phyloP scores from a whole-genome alignment of 2,113 vertebrate species.

The Typhlomys cinereus region DNA sequence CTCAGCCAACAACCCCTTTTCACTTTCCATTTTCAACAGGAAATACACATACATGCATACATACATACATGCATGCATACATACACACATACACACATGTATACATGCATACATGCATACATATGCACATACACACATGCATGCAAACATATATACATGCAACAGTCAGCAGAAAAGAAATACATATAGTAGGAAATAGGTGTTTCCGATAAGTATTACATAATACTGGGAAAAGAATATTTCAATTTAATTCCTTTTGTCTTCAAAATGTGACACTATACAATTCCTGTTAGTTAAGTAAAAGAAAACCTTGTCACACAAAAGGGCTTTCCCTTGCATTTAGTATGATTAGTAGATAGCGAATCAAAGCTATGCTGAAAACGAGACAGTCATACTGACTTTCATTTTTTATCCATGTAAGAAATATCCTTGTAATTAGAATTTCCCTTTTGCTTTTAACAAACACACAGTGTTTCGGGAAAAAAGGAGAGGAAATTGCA shows the following conservation, averaged over 20 bases:
- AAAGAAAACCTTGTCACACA: too few species aligned
- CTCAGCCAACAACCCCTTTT: background rate
- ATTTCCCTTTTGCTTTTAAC: slow-evolving; percentile 60
- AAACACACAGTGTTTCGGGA: slow-evolving; percentile 43
- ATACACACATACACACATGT: background rate
- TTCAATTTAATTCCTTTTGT: too few species aligned
- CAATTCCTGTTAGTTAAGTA: too few species aligned
- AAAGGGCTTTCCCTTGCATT: too few species aligned
- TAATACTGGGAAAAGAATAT: background rate
- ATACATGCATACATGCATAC: background rate
- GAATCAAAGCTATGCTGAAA: slow-evolving; percentile 44
- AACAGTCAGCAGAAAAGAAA: too few species aligned
- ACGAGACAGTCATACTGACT: slow-evolving; percentile 30
- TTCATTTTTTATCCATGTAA: slow-evolving; percentile 56
- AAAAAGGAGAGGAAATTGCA: slow-evolving; percentile 54
- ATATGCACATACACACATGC: too few species aligned
- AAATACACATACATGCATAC: background rate
- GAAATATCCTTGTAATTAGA: slow-evolving; percentile 54
- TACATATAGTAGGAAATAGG: too few species aligned
- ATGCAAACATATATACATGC: too few species aligned
- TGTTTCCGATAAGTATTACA: too few species aligned
- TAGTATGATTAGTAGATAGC: slow-evolving; percentile 12
- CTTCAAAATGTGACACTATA: background rate
- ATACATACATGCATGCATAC: background rate
- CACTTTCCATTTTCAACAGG: background rate